Evolutionary conservation across 2,113 vertebrate genomes (phyloP).

Genomic region (Arothron firmamentum): DNA sequence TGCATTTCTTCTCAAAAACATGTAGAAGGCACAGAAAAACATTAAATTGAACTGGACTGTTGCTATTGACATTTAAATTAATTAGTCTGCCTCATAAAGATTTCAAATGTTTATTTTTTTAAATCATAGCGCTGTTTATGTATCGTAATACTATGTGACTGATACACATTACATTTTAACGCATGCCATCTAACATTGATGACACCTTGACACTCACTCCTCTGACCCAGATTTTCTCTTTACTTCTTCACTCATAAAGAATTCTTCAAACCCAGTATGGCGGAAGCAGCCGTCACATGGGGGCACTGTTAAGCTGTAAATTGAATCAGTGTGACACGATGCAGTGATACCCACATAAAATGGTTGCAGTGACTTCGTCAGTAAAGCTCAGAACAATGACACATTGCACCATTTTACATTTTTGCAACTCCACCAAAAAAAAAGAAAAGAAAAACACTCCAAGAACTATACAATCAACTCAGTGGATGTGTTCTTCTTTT

Average conservation of each 20-base stretch:
- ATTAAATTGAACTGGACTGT: conserved; percentile 24
- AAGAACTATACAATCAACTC: conserved; percentile 28
- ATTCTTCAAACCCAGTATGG: conserved; percentile 30
- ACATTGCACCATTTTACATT: conserved; percentile 66
- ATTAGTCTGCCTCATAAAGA: conserved; percentile 41
- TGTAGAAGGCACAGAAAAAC: conserved; percentile 2
- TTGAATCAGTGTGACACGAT: conserved; percentile 57
- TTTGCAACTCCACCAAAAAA: conserved; percentile 34
- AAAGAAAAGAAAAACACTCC: conserved; percentile 50
- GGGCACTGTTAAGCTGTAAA: conserved; percentile 88
- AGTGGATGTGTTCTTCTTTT: conserved; percentile 29
- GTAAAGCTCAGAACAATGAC: conserved; percentile 56
- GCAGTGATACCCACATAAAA: conserved; percentile 69
- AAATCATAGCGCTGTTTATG: too few species aligned
- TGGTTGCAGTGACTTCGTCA: conserved; percentile 71
- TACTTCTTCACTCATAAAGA: conserved; percentile 16
- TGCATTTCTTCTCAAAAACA: conserved; percentile 21
- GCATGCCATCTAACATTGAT: conserved; percentile 19
- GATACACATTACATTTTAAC: conserved; percentile 40
- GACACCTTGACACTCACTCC: conserved; percentile 8
- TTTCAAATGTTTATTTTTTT: too few species aligned
- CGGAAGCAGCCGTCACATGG: conserved; percentile 70
- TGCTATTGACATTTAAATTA: conserved; percentile 58
- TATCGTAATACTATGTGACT: conserved; percentile 26
- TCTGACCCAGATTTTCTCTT: conserved; percentile 23